phyloP scores from a whole-genome alignment of 2,113 vertebrate species.

The Asarcornis scutulata region DNA sequence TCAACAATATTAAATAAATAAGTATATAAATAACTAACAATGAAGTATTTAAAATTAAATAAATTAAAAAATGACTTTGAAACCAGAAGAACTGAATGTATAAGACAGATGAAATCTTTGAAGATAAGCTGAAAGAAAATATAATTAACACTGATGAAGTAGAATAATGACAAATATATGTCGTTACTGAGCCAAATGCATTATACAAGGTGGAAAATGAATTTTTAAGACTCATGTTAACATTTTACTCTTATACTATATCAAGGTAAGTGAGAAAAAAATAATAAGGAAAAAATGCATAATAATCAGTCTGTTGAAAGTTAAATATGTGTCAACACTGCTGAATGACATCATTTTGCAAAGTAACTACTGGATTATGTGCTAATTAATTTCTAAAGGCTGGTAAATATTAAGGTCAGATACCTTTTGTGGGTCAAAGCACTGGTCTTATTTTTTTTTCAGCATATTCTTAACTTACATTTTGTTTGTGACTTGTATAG shows the following conservation, averaged over 20 bases:
- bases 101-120: slow-evolving; percentile 7
- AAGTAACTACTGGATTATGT: slow-evolving; percentile 43
- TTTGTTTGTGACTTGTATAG: slow-evolving; percentile 32
- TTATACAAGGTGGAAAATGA: slow-evolving; percentile 56
- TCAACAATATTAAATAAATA: slow-evolving; percentile 18
- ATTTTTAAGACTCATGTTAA: slow-evolving; percentile 58
- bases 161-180: slow-evolving; percentile 36
- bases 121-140: slow-evolving; percentile 63
- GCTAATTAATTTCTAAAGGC: slow-evolving; percentile 40
- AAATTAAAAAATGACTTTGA: slow-evolving; percentile 28
- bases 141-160: slow-evolving; percentile 51
- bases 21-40: slow-evolving; percentile 10
- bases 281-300: neutral
- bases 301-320: slow-evolving; percentile 12
- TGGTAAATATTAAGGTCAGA: neutral
- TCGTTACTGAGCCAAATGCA: slow-evolving; percentile 43
- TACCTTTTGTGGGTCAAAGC: neutral
- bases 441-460: neutral
- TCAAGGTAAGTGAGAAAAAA: slow-evolving; percentile 43
- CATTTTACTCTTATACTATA: slow-evolving; percentile 54
- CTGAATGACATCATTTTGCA: slow-evolving; percentile 48
- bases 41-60: slow-evolving; percentile 31
- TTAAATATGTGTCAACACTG: slow-evolving; percentile 43
- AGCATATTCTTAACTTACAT: neutral
- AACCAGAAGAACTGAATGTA: slow-evolving; percentile 2